These are phyloP conservation scores for Poecilobothrus nobilitatus DNA, from an alignment of 2,888 invertebrate genomes.

Conservation along the genomic window DNA sequence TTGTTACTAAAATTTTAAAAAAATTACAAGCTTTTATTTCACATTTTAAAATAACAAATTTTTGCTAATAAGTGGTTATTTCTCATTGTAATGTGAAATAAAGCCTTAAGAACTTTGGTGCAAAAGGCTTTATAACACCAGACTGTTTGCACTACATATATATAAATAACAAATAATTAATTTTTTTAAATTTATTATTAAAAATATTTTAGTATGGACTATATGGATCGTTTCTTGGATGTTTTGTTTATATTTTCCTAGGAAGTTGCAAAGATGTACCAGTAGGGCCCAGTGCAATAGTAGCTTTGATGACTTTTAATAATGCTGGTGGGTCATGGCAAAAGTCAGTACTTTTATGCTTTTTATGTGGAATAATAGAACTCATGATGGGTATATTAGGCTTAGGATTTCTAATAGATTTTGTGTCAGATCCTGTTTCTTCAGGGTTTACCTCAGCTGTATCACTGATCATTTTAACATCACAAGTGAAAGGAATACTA, in stretches of 20 bases:
- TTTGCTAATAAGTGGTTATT: no score
- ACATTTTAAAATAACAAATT: no score
- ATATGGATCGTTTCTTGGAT: constrained; percentile 88
- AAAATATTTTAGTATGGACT: constrained; percentile 64
- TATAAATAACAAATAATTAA: no score
- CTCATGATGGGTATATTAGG: constrained; percentile 74
- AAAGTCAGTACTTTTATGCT: constrained; percentile 62
- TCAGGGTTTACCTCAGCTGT: constrained; percentile 87
- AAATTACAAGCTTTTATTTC: no score
- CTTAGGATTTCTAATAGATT: constrained; percentile 78
- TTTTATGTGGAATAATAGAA: constrained; percentile 65
- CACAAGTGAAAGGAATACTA: constrained; percentile 77
- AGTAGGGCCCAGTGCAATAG: constrained; percentile 86
- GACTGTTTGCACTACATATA: no score
- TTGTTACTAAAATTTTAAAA: no score
- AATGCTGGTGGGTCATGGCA: constrained; percentile 54
- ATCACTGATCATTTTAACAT: constrained; percentile 77
- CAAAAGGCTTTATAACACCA: no score
- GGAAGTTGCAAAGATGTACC: constrained; percentile 91
- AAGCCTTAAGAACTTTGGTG: no score
- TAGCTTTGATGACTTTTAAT: constrained; percentile 76
- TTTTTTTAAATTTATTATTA: no score
- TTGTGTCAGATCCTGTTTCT: constrained; percentile 82
- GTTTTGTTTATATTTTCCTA: constrained; percentile 80
- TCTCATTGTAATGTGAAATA: no score